A percentile compares a stretch with the other conserved stretches of the same genome.
Evolutionary conservation across 2,888 invertebrate species (phyloP).

Genomic region (Zaprionus bogoriensis): DNA sequence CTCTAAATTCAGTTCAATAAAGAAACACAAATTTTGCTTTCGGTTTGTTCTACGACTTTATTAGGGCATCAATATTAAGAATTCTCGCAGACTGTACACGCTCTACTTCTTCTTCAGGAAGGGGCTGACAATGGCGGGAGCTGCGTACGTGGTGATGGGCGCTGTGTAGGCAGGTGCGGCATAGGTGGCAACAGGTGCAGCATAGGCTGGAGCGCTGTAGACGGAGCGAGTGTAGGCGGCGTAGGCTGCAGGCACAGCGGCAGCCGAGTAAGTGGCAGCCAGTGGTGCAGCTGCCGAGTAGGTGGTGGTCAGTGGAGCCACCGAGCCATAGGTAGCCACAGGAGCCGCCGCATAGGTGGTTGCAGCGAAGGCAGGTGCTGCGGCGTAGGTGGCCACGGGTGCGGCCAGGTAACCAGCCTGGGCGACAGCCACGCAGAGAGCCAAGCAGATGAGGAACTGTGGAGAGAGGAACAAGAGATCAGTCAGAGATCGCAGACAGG

Average conservation of each 20-base stretch:
- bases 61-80: background rate
- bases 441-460: conserved; percentile 48
- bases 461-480: background rate
- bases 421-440: conserved; percentile 50
- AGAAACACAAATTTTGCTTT: too few species aligned
- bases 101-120: conserved; percentile 48
- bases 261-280: conserved; percentile 32
- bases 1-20: too few species aligned
- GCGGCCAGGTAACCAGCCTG: conserved; percentile 50
- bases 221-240: conserved; percentile 13
- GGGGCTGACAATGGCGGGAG: conserved; percentile 47
- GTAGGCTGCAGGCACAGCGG: conserved; percentile 12
- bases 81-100: background rate
- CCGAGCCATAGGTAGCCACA: conserved; percentile 21
- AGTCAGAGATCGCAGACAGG: background rate
- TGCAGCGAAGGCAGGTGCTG: conserved; percentile 22
- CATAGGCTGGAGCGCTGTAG: conserved; percentile 22
- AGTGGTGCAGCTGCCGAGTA: conserved; percentile 23
- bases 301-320: conserved; percentile 5
- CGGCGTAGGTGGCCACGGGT: conserved; percentile 45
- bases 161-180: conserved; percentile 33
- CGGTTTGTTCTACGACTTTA: background rate
- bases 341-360: conserved; percentile 16
- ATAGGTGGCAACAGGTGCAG: conserved; percentile 19
- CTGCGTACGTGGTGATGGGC: conserved; percentile 43